Evolutionary conservation across 2,797 vertebrate genomes (phyloP).

Genomic region (Mus spretus): DNA sequence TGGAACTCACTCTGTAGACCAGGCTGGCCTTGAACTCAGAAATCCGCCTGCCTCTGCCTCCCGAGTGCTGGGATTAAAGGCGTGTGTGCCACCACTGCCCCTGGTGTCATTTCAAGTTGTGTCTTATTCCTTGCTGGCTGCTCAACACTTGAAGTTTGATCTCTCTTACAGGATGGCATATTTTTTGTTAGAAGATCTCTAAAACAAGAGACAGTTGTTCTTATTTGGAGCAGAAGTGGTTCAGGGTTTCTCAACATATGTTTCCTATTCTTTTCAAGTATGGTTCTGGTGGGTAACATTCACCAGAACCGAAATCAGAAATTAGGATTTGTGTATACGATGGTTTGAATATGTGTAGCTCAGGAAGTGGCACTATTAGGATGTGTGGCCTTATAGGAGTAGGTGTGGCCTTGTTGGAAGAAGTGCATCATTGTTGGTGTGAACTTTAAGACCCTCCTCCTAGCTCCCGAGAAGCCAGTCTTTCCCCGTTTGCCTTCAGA

Average conservation of each 20-base stretch:
- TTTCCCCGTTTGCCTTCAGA: neutral
- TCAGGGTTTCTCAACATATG: neutral
- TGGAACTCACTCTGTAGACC: too few species aligned
- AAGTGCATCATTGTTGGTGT: neutral
- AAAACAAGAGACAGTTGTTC: neutral
- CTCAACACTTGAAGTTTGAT: neutral
- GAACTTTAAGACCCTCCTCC: neutral
- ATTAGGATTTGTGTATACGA: neutral
- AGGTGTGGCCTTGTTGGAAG: neutral
- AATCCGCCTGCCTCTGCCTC: too few species aligned
- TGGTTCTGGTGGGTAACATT: neutral
- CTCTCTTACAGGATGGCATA: neutral
- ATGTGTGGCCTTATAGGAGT: neutral
- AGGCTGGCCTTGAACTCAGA: too few species aligned
- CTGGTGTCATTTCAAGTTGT: neutral
- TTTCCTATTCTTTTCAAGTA: neutral
- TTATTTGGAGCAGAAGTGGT: neutral
- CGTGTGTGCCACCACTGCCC: too few species aligned
- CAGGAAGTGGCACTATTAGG: neutral
- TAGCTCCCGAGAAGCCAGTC: neutral
- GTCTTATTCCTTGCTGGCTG: neutral
- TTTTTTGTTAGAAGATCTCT: neutral
- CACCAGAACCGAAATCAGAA: neutral
- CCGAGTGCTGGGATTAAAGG: too few species aligned
- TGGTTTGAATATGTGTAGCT: neutral